These are phyloP conservation scores for Anthrax anthrax DNA, from an alignment of 2,888 invertebrate genomes.

Conservation along the genomic window DNA sequence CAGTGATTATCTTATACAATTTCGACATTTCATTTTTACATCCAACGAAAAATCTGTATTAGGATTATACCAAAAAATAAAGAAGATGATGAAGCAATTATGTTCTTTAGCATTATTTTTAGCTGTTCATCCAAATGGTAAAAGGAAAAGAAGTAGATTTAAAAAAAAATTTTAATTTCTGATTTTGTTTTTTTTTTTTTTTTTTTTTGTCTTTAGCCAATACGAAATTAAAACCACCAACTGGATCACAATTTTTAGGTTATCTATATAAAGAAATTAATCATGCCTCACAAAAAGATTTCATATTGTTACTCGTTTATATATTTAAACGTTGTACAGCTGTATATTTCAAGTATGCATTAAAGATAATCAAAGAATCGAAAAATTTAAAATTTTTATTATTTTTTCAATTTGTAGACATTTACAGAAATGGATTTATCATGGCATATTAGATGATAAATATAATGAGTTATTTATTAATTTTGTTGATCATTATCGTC, in stretches of 20 bases:
- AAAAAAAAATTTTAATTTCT: background rate
- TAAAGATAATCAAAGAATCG: no score
- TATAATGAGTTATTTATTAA: constrained; percentile 73
- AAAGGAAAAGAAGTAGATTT: background rate
- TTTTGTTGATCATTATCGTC: constrained; percentile 21
- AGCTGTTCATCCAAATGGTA: constrained; percentile 23
- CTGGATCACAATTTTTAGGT: constrained; percentile 26
- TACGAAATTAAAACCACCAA: constrained; percentile 16
- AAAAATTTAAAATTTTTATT: no score
- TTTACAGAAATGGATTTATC: constrained; percentile 71
- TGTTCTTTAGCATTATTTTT: constrained; percentile 22
- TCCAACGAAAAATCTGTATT: constrained; percentile 19
- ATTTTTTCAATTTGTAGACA: constrained; percentile 19
- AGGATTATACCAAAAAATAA: constrained; percentile 20
- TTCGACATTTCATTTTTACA: constrained; percentile 16
- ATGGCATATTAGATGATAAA: constrained; percentile 66
- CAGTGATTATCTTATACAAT: background rate
- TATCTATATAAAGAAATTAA: constrained; percentile 28
- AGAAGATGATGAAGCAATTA: constrained; percentile 23
- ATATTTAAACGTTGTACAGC: constrained; percentile 27
- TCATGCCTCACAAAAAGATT: constrained; percentile 22
- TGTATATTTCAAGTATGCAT: constrained; percentile 26
- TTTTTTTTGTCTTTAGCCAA: constrained; percentile 17
- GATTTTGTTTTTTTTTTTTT: background rate
- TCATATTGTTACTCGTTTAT: constrained; percentile 24